phyloP scores from a whole-genome alignment of 2,888 invertebrate genomes.

The Athrips mouffetella region DNA sequence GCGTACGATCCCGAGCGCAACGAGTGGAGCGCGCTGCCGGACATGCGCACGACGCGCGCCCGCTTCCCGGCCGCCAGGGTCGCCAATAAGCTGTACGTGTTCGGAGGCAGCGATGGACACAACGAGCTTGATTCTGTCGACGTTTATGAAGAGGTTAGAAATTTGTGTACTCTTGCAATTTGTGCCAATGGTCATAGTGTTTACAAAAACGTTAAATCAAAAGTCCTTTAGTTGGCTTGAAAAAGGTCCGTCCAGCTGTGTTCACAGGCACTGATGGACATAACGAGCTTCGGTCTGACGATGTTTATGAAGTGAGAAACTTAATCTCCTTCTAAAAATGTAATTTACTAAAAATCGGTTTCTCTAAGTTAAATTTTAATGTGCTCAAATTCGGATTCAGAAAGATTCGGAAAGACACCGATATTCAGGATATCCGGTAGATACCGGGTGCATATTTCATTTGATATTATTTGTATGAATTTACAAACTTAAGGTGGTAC shows the following conservation, averaged over 20 bases:
- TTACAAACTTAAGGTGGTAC: no score
- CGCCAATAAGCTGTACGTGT: slow-evolving; percentile 83
- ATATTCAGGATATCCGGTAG: no score
- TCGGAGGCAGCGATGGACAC: slow-evolving; percentile 91
- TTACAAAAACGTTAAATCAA: no score
- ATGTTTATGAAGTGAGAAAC: no score
- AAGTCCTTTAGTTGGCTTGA: no score
- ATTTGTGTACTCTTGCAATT: not conserved
- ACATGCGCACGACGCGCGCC: slow-evolving; percentile 87
- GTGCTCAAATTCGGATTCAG: no score
- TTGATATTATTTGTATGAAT: no score
- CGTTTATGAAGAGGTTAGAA: slow-evolving; percentile 32
- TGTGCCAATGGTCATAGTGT: not conserved
- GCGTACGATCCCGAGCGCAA: slow-evolving; percentile 84
- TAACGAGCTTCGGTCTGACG: slow-evolving; percentile 82
- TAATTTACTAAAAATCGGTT: no score
- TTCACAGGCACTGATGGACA: slow-evolving; percentile 91
- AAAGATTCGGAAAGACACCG: no score
- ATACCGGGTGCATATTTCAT: no score
- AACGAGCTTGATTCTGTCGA: slow-evolving; percentile 83
- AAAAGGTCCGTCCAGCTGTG: slow-evolving; percentile 59
- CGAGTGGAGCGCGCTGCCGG: slow-evolving; percentile 82
- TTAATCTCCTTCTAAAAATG: no score
- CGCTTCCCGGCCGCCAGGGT: slow-evolving; percentile 85
- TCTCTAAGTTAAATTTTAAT: no score